Percentiles rank a stretch among this genome's conserved stretches.
phyloP scores from a whole-genome alignment of 2,113 vertebrate species.

The Pseudorasbora parva region DNA sequence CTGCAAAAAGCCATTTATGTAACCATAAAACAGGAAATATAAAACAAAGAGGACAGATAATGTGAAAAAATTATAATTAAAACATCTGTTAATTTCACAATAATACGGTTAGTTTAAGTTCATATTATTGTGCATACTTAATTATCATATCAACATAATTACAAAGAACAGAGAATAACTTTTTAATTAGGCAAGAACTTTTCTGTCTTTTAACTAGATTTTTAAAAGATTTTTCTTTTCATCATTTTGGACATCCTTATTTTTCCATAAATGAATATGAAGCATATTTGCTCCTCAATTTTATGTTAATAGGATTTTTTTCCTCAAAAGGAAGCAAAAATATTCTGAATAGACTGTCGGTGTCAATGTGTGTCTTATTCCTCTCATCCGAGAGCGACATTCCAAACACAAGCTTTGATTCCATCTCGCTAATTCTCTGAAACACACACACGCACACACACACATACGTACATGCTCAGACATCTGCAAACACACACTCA shows the following conservation, averaged over 20 bases:
- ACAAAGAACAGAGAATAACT: background rate
- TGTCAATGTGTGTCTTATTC: background rate
- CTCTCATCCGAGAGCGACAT: constrained; percentile 10
- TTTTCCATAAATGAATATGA: constrained; percentile 9
- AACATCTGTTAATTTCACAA: too few relatives aligned
- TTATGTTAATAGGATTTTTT: constrained; percentile 2
- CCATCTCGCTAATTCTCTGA: background rate
- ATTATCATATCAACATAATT: background rate
- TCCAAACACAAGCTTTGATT: constrained; percentile 13
- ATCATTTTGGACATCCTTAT: constrained; percentile 6
- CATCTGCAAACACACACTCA: constrained; percentile 24
- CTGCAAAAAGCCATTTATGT: too few relatives aligned
- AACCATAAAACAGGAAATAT: too few relatives aligned
- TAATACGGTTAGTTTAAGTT: too few relatives aligned
- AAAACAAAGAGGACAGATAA: too few relatives aligned
- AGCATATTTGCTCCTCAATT: constrained; percentile 12
- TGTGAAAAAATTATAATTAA: too few relatives aligned
- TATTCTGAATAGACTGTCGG: background rate
- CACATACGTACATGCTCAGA: background rate
- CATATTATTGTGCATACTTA: too few relatives aligned
- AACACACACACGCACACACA: background rate
- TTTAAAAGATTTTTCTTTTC: background rate
- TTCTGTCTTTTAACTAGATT: background rate
- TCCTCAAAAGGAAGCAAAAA: background rate
- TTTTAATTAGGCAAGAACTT: background rate